Evolutionary conservation across 2,888 invertebrate species (phyloP).

Genomic region (Drosophila anomalipes): DNA sequence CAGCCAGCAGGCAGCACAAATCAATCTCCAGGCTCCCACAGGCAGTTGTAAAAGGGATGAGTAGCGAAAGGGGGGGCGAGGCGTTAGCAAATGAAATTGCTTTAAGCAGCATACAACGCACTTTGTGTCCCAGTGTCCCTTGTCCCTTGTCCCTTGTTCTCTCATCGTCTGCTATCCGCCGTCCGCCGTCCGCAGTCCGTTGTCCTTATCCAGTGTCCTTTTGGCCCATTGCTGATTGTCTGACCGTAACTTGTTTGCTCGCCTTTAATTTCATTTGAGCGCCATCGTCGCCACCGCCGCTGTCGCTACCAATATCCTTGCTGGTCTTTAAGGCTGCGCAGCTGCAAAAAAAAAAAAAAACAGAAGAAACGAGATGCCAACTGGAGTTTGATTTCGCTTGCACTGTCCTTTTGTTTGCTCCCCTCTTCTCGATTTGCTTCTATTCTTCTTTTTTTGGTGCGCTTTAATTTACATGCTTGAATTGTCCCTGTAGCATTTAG

Average conservation of each 20-base stretch:
- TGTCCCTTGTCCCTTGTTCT: conserved; percentile 41
- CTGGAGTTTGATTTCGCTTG: conserved; percentile 42
- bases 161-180: conserved; percentile 27
- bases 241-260: conserved; percentile 83
- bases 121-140: conserved; percentile 51
- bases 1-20: conserved; percentile 72
- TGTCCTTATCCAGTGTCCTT: conserved; percentile 72
- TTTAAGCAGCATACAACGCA: conserved; percentile 71
- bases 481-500: conserved; percentile 81
- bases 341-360: conserved; percentile 11
- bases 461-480: conserved; percentile 82
- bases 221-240: conserved; percentile 76
- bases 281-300: conserved; percentile 46
- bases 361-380: conserved; percentile 21
- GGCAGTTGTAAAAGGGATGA: conserved; percentile 42
- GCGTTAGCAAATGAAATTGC: conserved; percentile 77
- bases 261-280: conserved; percentile 83
- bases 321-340: conserved; percentile 56
- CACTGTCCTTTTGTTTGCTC: conserved; percentile 44
- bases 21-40: conserved; percentile 80
- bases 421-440: conserved; percentile 20
- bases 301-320: conserved; percentile 40
- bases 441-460: conserved; percentile 19
- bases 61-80: conserved; percentile 20
- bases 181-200: conserved; percentile 40